Evolutionary conservation across 2,797 vertebrate genomes (phyloP), one percentile per base, ranked within the genome.

Genomic region (Coracias cyanogaster): DNA sequence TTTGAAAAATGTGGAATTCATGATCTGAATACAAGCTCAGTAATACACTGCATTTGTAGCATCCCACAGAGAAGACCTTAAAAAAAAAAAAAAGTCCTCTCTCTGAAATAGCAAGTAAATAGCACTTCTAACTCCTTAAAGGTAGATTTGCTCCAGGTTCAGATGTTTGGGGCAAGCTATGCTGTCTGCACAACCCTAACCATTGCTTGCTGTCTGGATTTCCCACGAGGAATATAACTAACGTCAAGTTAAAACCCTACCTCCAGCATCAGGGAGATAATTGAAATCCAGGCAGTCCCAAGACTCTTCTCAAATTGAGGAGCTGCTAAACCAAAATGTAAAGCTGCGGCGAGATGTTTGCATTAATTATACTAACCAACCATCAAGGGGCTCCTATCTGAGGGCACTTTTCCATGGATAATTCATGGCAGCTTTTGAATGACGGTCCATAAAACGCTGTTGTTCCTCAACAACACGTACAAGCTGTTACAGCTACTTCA

Each of bases 331-430:
- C 60, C 74, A 89, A 96, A 94, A 92, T 41, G 86, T 93, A 95
- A 94, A 96, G 96, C 93, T 89, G 78, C 28, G 6, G 90, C 0
- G 9, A 82, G 67, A 95, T 82, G 61, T 86, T 96, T 89, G 28
- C 74, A 94, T 96, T 96, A 96, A 97, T 96, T 95, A 96, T 58
- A 94, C 77, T 67, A 95, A 92, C 94, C 96, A 97, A 57, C 31
- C 88, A 90, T 46, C 95, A 90, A 87, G 94, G 60, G 90, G 92
- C 88, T 96, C 71, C 74, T 90, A 72, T 95, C 64, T 92, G 80
- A 96, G 78, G 96, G 79, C 82, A 24, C 5, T 80, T 96, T 89
- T 70, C 85, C 69, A 72, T 83, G 62, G 91, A 94, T 96, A 93
- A 97, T 95, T 95, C 91, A 95, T 93, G 80, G 77, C 58, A 93